phyloP scores from a whole-genome alignment of 2,113 vertebrate genomes.

The Aegithalos caudatus region DNA sequence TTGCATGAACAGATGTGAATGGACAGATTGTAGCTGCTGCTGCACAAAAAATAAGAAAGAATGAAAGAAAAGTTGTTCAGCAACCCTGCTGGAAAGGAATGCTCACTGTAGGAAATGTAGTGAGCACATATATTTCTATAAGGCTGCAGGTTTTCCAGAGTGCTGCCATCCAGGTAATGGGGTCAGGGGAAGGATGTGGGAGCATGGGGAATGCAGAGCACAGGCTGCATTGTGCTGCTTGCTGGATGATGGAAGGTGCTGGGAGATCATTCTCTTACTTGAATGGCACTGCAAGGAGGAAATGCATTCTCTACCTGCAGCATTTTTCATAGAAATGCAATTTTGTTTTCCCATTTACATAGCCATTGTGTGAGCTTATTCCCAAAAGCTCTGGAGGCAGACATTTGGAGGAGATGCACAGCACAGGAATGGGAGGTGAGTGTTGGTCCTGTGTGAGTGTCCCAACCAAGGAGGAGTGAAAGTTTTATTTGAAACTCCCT shows the following conservation, averaged over 20 bases:
- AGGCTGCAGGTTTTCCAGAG: not conserved
- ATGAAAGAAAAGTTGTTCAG: not conserved
- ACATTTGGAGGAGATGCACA: not conserved
- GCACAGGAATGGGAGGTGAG: not conserved
- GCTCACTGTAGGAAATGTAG: not conserved
- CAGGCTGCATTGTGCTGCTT: not conserved
- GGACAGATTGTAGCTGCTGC: not conserved
- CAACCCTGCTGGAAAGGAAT: not conserved
- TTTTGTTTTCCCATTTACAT: not conserved
- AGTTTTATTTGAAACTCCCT: not conserved
- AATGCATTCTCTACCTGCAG: not conserved
- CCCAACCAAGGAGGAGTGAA: not conserved
- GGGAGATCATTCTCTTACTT: not conserved
- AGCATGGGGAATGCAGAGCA: not conserved
- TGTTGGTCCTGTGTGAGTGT: not conserved
- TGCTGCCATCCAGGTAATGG: not conserved
- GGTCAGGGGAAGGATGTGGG: not conserved
- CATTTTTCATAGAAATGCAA: not conserved
- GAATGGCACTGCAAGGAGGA: not conserved
- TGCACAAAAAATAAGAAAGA: not conserved
- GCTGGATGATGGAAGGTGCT: not conserved
- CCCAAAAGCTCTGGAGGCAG: not conserved
- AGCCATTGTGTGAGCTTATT: not conserved
- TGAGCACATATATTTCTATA: not conserved
- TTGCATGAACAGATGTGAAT: not conserved